Evolutionary conservation across 2,797 vertebrate species (phyloP), one percentile per base, ranked within the genome.

Genomic region (Astyanax mexicanus): DNA sequence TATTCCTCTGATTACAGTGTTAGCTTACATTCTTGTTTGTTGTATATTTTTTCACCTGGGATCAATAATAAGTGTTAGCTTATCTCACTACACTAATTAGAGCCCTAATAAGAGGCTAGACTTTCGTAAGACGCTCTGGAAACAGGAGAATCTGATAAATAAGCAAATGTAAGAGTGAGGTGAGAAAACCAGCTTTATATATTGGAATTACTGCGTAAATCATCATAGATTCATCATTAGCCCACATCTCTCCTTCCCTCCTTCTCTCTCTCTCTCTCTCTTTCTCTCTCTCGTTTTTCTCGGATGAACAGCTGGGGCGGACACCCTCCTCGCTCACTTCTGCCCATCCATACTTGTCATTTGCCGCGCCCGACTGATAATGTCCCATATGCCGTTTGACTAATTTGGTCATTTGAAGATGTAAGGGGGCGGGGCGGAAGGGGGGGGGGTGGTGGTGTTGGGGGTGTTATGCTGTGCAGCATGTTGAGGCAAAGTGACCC

Each of bases 331-430:
- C 61, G 21, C 61, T 83, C 52, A 72, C 79, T 78, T 84, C 62
- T 84, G 75, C 74, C 82, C 79, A 85, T 85, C 66, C 83, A 85
- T 88, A 81, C 81, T 81, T 81, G 82, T 84, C 52, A 74, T 83
- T 75, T 72, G 81, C 81, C 74, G 75, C 58, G 80, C 69, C 45
- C 62, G 15, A n/a, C 65, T 77, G 80, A 86, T 86, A 84, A 87
- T 83, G 79, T 86, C 70, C 79, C 82, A 80, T 70, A 77, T 85
- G 79, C 40, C 78, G 75, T 79, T 76, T 86, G 71, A 84, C 79
- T 84, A 87, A 89, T 88, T 72, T 80, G 75, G 49, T 82, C 29
- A 81, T 84, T 81, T 83, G 62, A 69, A 83, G 77, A 70, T 66
- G 51, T 51, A 84, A 61, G 72, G 40, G 32, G 7, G 35, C 51